Conservation (phyloP, 2,797 vertebrate species). For the Malurus splendens region DNA sequence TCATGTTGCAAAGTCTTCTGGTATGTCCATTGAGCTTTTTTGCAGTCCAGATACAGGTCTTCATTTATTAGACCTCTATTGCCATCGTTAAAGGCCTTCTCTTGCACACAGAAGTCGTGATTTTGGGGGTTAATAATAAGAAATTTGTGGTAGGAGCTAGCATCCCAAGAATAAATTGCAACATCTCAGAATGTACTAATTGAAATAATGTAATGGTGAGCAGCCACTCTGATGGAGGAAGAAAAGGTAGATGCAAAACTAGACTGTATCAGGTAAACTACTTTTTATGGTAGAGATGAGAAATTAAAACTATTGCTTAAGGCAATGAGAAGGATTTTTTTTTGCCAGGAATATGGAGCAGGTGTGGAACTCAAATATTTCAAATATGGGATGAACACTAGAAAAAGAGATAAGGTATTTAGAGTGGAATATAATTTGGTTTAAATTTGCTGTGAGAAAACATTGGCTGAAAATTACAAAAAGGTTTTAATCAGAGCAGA, state of each 20-base stretch:
- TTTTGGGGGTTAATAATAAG: neutral
- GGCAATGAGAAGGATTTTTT: neutral
- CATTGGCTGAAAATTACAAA: neutral
- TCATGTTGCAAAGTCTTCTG: neutral
- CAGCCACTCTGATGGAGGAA: neutral
- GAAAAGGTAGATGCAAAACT: neutral
- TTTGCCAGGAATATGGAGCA: neutral
- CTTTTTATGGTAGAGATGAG: neutral
- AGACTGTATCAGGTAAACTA: neutral
- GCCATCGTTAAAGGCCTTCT: neutral
- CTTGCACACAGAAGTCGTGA: neutral
- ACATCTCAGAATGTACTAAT: neutral
- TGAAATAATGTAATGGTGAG: neutral
- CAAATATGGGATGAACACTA: neutral
- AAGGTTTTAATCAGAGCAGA: neutral
- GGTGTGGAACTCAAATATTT: neutral
- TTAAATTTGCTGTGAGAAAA: neutral
- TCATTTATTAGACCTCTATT: neutral
- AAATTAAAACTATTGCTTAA: neutral
- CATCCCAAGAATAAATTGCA: neutral
- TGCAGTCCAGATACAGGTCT: neutral
- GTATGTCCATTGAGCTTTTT: neutral
- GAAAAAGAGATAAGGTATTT: neutral
- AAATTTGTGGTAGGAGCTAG: neutral
- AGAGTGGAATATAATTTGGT: neutral